Conservation (phyloP, 2,888 invertebrate genomes). For the Elmis aenea region DNA sequence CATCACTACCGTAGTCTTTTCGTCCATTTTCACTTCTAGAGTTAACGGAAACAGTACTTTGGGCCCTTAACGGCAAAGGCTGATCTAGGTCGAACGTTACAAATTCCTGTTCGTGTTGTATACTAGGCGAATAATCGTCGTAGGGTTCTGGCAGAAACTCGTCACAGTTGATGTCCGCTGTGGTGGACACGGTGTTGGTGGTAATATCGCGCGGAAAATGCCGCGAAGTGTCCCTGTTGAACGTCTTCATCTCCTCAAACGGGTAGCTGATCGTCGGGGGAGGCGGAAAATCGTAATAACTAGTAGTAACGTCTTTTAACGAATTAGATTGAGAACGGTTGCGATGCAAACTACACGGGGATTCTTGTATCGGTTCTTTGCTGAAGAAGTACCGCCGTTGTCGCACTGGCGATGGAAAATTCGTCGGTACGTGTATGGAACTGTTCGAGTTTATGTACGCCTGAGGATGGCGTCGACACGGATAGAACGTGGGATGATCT, state of each 20-base stretch:
- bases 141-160: conserved; percentile 40
- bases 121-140: conserved; percentile 54
- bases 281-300: conserved; percentile 61
- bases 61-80: conserved; percentile 41
- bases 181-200: conserved; percentile 64
- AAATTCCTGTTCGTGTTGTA: conserved; percentile 60
- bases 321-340: conserved; percentile 49
- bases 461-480: conserved; percentile 48
- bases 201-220: conserved; percentile 58
- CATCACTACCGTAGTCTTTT: conserved; percentile 49
- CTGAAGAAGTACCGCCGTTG: conserved; percentile 62
- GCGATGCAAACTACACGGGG: conserved; percentile 55
- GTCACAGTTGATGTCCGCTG: conserved; percentile 53
- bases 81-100: conserved; percentile 66
- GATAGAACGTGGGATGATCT: conserved; percentile 40
- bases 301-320: conserved; percentile 54
- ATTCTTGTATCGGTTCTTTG: conserved; percentile 49
- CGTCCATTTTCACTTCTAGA: conserved; percentile 35
- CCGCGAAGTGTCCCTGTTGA: conserved; percentile 27
- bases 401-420: conserved; percentile 49
- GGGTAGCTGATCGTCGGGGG: conserved; percentile 61
- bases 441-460: conserved; percentile 46
- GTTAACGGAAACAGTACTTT: conserved; percentile 39
- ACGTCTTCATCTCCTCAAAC: conserved; percentile 48
- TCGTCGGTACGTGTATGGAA: conserved; percentile 36